Evolutionary conservation across 2,888 invertebrate genomes (phyloP), one percentile per base, ranked within the genome.

Genomic region (Mechanitis mazaeus): DNA sequence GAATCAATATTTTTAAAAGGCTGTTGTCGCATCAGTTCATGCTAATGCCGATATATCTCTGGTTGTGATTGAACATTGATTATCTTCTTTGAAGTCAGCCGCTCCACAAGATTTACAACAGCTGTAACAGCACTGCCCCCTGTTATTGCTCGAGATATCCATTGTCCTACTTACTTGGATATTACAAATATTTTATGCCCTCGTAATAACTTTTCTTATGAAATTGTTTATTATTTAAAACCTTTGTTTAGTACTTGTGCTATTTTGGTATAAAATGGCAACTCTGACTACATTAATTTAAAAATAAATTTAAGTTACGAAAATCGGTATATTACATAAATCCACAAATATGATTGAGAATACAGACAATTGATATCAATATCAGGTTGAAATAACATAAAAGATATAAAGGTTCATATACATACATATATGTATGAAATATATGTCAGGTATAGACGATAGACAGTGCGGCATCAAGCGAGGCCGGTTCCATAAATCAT

Each of bases 51-150:
- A 81, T 80, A 77, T 77, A 74, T 81, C 82, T 80, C 74, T 56
- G 78, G 75, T 82, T 82, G 80, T 83, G 83, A 85, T 86, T 85
- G 83, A 84, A 82, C 82, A 82, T 83, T 85, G 85, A 87, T 87
- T 85, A 81, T 74, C 64, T 79, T 74, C 81, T 86, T 87, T 86
- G 84, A 84, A 75, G 57, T 63, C 65, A 62, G 66, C 84, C 81
- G 83, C 77, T 69, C 60, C 64, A 71, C 68, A 72, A 84, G 83
- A 85, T 87, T 86, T 86, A 85, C 84, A 82, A 73, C 85, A 76
- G 76, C 73, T 69, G 73, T 75, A 74, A 81, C 80, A 63, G 58
- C 61, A 61, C 61, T 54, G 64, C 54, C 38, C 56, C 56, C 55
- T 66, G 58, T 50, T 54, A 61, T 60, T 60, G 60, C 64, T 20